Conservation (phyloP, 2,113 vertebrate species). For the Felis catus region F.catus_Fca126_mat1.0 CM031413.1:141029501-141030000, state of each 20-base stretch:
- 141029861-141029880: not conserved
- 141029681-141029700: not conserved
- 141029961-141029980: not conserved
- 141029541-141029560: not conserved
- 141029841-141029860: not conserved
- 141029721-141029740: not conserved
- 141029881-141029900: not conserved
- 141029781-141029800: not conserved
- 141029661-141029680: not conserved
- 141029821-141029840: not conserved
- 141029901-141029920: not conserved
- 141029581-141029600: not conserved
- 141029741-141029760: too few relatives aligned
- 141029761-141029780: not conserved
- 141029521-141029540: conserved; percentile 5
- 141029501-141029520: conserved; percentile 30
- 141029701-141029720: not conserved
- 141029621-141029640: not conserved
- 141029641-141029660: not conserved
- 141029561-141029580: not conserved
- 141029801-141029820: not conserved
- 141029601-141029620: conserved; percentile 31
- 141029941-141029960: not conserved
- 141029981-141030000: not conserved
- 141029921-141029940: not conserved